Evolutionary conservation across 2,888 invertebrate genomes (phyloP).

Genomic region (Alloplasta piceator): DNA sequence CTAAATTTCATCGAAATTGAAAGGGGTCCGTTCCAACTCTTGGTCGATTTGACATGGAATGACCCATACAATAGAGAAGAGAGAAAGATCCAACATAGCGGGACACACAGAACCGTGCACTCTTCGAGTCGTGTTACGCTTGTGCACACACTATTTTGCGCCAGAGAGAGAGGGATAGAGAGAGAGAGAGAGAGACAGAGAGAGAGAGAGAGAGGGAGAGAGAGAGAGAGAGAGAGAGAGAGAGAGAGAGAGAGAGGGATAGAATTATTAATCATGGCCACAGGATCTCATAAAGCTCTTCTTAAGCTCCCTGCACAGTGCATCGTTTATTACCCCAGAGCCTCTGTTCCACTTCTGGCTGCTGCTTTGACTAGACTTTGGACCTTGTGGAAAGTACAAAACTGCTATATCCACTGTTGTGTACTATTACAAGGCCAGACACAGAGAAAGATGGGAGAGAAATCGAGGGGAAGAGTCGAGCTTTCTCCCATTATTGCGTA

Average conservation of each 20-base stretch:
- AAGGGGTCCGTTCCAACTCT: too few relatives aligned
- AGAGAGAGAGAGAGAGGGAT: conserved; percentile 54
- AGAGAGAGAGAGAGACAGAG: too few relatives aligned
- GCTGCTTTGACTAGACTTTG: conserved; percentile 67
- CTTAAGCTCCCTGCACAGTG: conserved; percentile 76
- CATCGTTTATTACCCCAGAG: conserved; percentile 77
- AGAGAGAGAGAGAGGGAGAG: not conserved
- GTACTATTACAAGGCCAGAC: not conserved
- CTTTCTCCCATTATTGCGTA: conserved; percentile 57
- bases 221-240: not conserved
- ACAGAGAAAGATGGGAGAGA: too few relatives aligned
- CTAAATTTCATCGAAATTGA: too few relatives aligned
- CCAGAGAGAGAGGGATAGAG: not conserved
- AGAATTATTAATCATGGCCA: conserved; percentile 81
- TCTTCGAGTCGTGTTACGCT: too few relatives aligned
- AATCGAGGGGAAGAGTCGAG: not conserved
- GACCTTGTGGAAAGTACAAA: conserved; percentile 72
- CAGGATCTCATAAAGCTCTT: conserved; percentile 81
- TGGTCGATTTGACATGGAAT: too few relatives aligned
- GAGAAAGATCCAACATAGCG: not conserved
- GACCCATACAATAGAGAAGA: too few relatives aligned
- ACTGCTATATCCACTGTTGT: conserved; percentile 51
- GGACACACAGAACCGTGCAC: too few relatives aligned
- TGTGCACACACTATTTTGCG: not conserved
- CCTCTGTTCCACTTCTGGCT: conserved; percentile 64